phyloP scores from a whole-genome alignment of 2,888 invertebrate genomes.

The Pimpla rufipes region DNA sequence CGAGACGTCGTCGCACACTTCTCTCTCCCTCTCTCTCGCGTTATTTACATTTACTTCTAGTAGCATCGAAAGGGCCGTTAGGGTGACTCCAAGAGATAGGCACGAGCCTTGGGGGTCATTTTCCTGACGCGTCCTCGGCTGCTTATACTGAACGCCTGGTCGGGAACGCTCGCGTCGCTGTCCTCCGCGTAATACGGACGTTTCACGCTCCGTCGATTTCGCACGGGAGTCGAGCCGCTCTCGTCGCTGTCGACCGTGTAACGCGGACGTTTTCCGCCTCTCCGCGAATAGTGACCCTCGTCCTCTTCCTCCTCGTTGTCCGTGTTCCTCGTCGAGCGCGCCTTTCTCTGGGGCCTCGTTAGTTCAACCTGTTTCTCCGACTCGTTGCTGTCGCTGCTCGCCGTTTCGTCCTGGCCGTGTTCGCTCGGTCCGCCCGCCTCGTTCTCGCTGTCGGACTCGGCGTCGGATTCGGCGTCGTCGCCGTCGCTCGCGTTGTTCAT shows the following conservation, averaged over 20 bases:
- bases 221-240: conserved; percentile 76
- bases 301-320: conserved; percentile 67
- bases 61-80: conserved; percentile 76
- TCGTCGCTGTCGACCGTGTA: conserved; percentile 75
- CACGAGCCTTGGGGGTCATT: conserved; percentile 92
- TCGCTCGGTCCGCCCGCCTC: conserved; percentile 37
- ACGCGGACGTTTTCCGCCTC: conserved; percentile 52
- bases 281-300: conserved; percentile 48
- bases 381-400: conserved; percentile 74
- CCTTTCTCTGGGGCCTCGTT: conserved; percentile 73
- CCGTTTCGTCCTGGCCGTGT: conserved; percentile 60
- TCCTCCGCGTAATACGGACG: conserved; percentile 84
- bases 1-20: background rate
- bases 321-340: conserved; percentile 68
- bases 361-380: conserved; percentile 70
- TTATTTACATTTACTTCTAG: conserved; percentile 66
- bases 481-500: conserved; percentile 68
- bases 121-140: conserved; percentile 94
- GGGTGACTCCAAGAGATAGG: conserved; percentile 87
- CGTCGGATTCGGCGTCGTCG: conserved; percentile 61
- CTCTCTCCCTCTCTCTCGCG: background rate
- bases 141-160: conserved; percentile 88
- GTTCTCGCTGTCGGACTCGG: conserved; percentile 71
- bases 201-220: conserved; percentile 80
- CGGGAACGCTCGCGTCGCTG: conserved; percentile 81